Conservation (phyloP, 2,888 invertebrate species). For the Micoletzkya japonica region DNA sequence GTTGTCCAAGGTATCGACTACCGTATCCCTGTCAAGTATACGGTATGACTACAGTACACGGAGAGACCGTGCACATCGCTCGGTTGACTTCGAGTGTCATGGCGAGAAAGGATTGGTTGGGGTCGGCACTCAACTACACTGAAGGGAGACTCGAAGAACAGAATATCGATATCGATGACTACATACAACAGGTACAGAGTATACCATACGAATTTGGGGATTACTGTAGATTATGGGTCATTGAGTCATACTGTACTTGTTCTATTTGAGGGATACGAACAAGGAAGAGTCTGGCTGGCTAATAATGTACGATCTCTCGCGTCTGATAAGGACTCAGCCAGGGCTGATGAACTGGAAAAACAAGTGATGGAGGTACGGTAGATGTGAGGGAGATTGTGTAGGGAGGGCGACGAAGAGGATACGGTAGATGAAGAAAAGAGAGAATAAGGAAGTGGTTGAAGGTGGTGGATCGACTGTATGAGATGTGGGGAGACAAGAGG, state of each 20-base stretch:
- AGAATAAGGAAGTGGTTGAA: constrained; percentile 26
- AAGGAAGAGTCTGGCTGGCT: constrained; percentile 60
- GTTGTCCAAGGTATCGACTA: constrained; percentile 15
- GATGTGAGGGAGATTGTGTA: background rate
- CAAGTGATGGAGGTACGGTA: constrained; percentile 55
- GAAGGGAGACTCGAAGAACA: constrained; percentile 57
- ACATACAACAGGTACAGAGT: constrained; percentile 56
- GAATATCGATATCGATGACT: constrained; percentile 58
- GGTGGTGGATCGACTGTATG: constrained; percentile 61
- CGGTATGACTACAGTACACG: constrained; percentile 19
- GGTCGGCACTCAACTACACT: constrained; percentile 59
- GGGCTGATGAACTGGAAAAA: constrained; percentile 62
- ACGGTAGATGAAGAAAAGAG: background rate
- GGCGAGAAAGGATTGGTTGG: constrained; percentile 58
- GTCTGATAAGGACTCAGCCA: constrained; percentile 52
- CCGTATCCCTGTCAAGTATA: too few species aligned
- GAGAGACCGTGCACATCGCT: constrained; percentile 49
- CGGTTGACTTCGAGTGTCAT: constrained; percentile 52
- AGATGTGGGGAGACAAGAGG: constrained; percentile 54
- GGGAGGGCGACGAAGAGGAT: too few species aligned
- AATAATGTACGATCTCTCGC: constrained; percentile 58
- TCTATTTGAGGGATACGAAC: constrained; percentile 54
- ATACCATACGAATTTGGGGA: background rate
- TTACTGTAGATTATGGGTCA: background rate
- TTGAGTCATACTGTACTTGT: too few species aligned